Evolutionary conservation across 2,888 invertebrate species (phyloP).

Genomic region (Holacanthella duospinosa): DNA sequence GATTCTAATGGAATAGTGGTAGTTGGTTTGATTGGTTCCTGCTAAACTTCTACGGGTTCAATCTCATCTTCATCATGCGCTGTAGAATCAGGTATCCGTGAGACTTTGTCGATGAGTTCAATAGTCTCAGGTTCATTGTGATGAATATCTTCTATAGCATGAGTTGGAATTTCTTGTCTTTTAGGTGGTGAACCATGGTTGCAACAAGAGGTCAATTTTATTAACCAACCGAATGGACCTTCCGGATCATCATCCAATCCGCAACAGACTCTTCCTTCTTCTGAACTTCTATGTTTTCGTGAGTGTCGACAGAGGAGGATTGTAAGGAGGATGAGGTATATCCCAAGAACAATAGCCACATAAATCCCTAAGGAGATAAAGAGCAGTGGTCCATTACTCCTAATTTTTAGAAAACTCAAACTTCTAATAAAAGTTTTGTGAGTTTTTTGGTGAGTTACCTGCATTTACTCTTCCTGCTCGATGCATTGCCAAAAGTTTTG

Average conservation of each 20-base stretch:
- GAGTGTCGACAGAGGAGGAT: slow-evolving; percentile 32
- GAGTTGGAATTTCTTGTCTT: background rate
- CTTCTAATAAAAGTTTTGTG: too few relatives aligned
- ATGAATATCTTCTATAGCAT: background rate
- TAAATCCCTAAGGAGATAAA: slow-evolving; percentile 25
- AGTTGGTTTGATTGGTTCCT: too few relatives aligned
- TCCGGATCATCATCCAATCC: background rate
- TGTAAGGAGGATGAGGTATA: slow-evolving; percentile 30
- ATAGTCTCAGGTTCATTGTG: background rate
- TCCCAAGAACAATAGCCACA: slow-evolving; percentile 31
- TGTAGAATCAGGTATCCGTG: background rate
- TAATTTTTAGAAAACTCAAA: too few relatives aligned
- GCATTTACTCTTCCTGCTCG: slow-evolving; percentile 25
- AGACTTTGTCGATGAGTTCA: background rate
- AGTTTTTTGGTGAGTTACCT: slow-evolving; percentile 7
- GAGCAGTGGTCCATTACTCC: background rate
- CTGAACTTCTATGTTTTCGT: slow-evolving; percentile 20
- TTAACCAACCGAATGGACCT: background rate
- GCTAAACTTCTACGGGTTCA: background rate
- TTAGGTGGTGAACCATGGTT: background rate
- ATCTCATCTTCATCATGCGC: background rate
- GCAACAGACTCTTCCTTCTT: slow-evolving; percentile 8
- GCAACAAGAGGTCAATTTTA: background rate
- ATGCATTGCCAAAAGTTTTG: slow-evolving; percentile 27
- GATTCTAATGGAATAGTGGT: too few relatives aligned